Evolutionary conservation across 2,113 vertebrate genomes (phyloP).

Genomic region (Perca schrenkii): DNA sequence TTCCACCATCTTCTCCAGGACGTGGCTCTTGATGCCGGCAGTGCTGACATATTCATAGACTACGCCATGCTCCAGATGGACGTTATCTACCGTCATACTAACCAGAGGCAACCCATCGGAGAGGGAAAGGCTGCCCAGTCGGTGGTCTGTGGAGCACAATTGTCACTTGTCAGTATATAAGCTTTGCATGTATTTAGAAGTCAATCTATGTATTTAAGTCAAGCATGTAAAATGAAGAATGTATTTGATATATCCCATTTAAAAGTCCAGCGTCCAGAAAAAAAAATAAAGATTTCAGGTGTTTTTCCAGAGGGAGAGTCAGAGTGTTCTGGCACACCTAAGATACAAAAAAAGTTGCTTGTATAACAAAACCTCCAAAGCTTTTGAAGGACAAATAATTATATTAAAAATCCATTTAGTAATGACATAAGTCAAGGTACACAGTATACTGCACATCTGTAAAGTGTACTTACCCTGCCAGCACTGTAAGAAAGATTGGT

Average conservation of each 20-base stretch:
- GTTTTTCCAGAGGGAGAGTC: not conserved
- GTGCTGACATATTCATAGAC: conserved; percentile 96
- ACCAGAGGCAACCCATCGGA: conserved; percentile 81
- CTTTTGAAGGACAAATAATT: not conserved
- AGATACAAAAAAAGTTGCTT: not conserved
- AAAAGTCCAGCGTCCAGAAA: not conserved
- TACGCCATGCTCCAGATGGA: conserved; percentile 93
- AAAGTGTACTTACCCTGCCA: not conserved
- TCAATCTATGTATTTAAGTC: not conserved
- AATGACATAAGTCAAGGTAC: not conserved
- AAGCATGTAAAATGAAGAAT: not conserved
- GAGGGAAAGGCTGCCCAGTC: conserved; percentile 73
- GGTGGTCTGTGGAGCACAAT: conserved; percentile 58
- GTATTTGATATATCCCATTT: not conserved
- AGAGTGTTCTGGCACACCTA: not conserved
- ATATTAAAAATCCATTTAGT: not conserved
- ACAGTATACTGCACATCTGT: not conserved
- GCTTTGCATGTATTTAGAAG: not conserved
- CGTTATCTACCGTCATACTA: conserved; percentile 94
- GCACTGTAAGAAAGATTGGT: conserved; percentile 4
- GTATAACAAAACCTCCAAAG: not conserved
- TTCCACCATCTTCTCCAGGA: conserved; percentile 95
- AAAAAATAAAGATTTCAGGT: not conserved
- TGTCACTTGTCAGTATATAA: conserved; percentile 4
- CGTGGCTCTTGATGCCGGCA: conserved; percentile 92